phyloP scores from a whole-genome alignment of 2,113 vertebrate genomes.

The Aphelocoma coerulescens region DNA sequence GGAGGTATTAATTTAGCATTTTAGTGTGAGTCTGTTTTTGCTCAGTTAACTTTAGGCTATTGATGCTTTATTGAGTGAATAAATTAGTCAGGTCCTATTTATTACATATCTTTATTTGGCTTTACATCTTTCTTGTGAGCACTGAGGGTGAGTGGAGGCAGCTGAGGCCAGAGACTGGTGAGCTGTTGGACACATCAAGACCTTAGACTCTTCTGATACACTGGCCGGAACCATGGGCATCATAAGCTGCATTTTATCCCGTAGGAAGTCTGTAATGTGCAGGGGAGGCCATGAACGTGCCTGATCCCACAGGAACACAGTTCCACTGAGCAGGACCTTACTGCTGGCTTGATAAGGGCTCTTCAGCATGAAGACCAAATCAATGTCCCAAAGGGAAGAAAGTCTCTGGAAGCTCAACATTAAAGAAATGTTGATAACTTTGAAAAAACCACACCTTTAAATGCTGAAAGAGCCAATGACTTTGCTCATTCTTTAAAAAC shows the following conservation, averaged over 20 bases:
- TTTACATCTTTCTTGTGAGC: not conserved
- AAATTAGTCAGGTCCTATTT: slow-evolving; percentile 60
- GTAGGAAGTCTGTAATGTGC: not conserved
- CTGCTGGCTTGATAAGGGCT: not conserved
- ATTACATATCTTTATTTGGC: slow-evolving; percentile 25
- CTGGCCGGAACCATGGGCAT: not conserved
- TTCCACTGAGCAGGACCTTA: not conserved
- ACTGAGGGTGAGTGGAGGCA: not conserved
- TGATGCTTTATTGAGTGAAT: slow-evolving; percentile 52
- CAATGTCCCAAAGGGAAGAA: not conserved
- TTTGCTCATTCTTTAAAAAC: not conserved
- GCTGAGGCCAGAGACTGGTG: not conserved
- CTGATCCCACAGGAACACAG: not conserved
- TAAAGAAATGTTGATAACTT: not conserved
- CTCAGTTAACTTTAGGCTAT: slow-evolving; percentile 55
- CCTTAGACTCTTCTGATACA: not conserved
- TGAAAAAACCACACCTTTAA: not conserved
- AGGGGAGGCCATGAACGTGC: not conserved
- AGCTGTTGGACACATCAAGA: not conserved
- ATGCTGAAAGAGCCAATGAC: not conserved
- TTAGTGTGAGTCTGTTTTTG: not conserved
- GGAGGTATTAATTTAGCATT: slow-evolving; percentile 48
- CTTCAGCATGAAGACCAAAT: not conserved
- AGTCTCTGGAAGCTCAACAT: not conserved
- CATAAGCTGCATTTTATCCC: not conserved